Base-by-base conservation (phyloP, 2,888 invertebrate genomes). In the Bombyx huttoni region DNA sequence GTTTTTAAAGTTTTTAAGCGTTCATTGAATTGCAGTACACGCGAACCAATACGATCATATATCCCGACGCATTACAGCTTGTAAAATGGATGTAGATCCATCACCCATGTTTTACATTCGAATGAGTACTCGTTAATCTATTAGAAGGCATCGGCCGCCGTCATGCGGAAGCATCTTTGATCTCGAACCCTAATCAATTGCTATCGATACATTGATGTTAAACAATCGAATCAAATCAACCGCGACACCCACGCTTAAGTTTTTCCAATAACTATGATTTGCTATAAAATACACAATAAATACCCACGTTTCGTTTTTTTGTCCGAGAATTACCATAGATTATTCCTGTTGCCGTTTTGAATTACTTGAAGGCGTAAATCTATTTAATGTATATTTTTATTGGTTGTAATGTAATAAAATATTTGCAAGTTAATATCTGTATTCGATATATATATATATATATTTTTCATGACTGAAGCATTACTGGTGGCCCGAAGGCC, bases 141-240 rank as follows among this genome's bases (percentile, higher is more conserved):
- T 61, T 61, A 59, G 64, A 61, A 62, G 68, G 67, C 65, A 65
- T 70, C 64, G 65, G 64, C 65, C 61, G 64, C 70, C 64, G 68
- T 73, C 78, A 77, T 67, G 81, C 78, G 80, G 82, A 81, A 82
- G 78, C 74, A 78, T 79, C 80, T 79, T 78, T 78, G 82, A 81
- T 81, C 79, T 78, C 68, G 62, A 62, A 64, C 62, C 66, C 69
- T 76, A 81, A 82, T 82, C 81, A 80, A 79, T 78, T 75, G 69
- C 69, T 73, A 78, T 74, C 77, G 70, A 77, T 72, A 72, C 67
- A 72, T 73, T 71, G 73, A 67, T 70, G 64, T 61, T 73, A 61
- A 62, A 70, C 65, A 68, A 74, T 72, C 72, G 68, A 73, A 63
- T 73, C 65, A 67, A 73, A 73, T 74, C 64, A 68, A 72, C 72